Evolutionary conservation across 53 echinoderm and acorn worm genomes (phyloP).

Genomic region (Apostichopus leukothele): DNA sequence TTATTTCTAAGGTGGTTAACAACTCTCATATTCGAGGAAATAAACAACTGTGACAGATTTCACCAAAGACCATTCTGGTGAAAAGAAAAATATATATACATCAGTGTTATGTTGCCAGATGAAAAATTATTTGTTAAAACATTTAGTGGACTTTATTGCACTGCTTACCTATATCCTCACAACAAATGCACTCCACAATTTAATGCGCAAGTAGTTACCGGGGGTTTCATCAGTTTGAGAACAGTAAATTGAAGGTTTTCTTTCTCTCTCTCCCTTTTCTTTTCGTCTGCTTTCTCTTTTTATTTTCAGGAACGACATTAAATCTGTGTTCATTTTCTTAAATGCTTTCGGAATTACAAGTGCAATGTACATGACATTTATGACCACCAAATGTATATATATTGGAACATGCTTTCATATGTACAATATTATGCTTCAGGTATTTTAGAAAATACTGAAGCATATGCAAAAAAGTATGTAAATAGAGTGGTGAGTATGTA

Average conservation of each 20-base stretch:
- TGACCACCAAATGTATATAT: background rate
- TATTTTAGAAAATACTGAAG: background rate
- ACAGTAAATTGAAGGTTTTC: background rate
- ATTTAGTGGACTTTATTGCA: too few species aligned
- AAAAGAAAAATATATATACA: too few species aligned
- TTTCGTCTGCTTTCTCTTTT: background rate
- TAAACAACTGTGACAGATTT: too few species aligned
- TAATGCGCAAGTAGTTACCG: too few species aligned
- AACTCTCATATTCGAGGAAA: too few species aligned
- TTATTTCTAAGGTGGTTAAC: too few species aligned
- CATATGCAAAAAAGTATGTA: background rate
- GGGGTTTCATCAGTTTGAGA: too few species aligned
- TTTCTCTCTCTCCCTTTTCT: background rate
- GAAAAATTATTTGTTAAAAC: too few species aligned
- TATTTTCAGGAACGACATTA: background rate
- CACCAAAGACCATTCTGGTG: too few species aligned
- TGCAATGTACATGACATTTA: background rate
- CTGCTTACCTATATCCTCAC: too few species aligned
- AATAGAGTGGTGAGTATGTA: background rate
- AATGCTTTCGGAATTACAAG: background rate
- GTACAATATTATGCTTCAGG: background rate
- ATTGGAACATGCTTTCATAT: background rate
- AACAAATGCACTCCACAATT: too few species aligned
- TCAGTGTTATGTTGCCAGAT: too few species aligned
- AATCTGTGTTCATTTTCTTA: background rate